A percentile compares a stretch with the other conserved stretches of the same genome.
These are phyloP conservation scores for Perizoma flavofasciatum DNA, from an alignment of 2,888 invertebrate species.

Conservation along the genomic window DNA sequence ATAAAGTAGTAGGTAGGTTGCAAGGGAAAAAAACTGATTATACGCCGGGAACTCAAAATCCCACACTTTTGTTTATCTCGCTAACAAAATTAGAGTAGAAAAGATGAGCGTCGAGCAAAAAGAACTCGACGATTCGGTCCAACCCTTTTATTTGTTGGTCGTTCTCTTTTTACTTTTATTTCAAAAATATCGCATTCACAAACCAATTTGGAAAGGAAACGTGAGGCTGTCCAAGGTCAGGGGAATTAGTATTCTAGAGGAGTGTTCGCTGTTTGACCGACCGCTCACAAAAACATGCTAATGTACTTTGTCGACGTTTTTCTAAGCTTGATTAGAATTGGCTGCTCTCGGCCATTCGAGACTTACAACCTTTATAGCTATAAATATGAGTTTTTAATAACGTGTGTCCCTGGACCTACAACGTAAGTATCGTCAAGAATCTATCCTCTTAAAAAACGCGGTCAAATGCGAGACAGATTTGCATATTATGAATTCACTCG, in stretches of 20 bases:
- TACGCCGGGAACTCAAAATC: conserved; percentile 48
- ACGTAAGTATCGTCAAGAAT: background rate
- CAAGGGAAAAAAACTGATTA: conserved; percentile 17
- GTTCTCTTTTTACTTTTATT: conserved; percentile 79
- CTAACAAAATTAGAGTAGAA: conserved; percentile 62
- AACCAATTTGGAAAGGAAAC: conserved; percentile 83
- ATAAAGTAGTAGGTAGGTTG: conserved; percentile 7
- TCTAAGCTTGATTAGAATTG: conserved; percentile 70
- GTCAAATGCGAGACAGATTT: too few relatives aligned
- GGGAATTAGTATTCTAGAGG: conserved; percentile 79
- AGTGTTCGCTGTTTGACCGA: conserved; percentile 77
- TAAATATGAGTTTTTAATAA: background rate
- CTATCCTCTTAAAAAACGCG: too few relatives aligned
- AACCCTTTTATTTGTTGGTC: conserved; percentile 77
- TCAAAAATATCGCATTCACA: conserved; percentile 82
- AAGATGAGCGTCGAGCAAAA: conserved; percentile 69
- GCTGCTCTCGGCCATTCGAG: conserved; percentile 37
- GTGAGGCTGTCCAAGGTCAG: conserved; percentile 80
- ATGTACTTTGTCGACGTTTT: conserved; percentile 71
- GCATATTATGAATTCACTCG: too few relatives aligned
- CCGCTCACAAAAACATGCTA: conserved; percentile 78
- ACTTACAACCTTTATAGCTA: conserved; percentile 8
- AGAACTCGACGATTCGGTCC: conserved; percentile 67
- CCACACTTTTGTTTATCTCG: conserved; percentile 40
- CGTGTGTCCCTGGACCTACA: background rate